These are phyloP conservation scores for Hemicentrotus pulcherrimus DNA, from an alignment of 35 echinoderm and acorn worm genomes.

Conservation along the genomic window DNA sequence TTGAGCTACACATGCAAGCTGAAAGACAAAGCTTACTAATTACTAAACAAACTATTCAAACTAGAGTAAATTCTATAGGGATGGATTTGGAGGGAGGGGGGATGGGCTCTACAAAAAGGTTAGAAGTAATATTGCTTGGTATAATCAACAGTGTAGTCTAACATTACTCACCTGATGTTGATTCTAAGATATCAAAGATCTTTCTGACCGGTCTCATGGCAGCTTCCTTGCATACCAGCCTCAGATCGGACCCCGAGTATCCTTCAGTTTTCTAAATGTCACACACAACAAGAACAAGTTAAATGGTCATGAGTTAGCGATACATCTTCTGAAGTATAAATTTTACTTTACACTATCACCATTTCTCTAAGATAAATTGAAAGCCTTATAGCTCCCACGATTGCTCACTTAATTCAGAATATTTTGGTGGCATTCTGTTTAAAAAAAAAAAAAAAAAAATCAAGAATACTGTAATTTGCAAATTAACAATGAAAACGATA, in stretches of 20 bases:
- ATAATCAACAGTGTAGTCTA: not conserved
- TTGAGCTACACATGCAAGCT: not conserved
- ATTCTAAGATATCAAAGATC: constrained; percentile 93
- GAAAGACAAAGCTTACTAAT: not conserved
- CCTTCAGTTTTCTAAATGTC: constrained; percentile 78
- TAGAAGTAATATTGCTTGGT: not conserved
- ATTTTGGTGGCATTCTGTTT: too few species aligned
- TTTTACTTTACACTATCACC: too few species aligned
- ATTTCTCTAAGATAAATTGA: too few species aligned
- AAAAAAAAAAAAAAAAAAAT: too few species aligned
- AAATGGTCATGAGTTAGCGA: not conserved
- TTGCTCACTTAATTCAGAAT: too few species aligned
- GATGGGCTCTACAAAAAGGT: not conserved
- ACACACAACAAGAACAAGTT: not conserved
- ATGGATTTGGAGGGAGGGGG: not conserved
- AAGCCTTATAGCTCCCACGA: too few species aligned
- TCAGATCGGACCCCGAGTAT: constrained; percentile 90
- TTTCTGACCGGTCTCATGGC: constrained; percentile 98
- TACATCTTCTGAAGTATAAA: too few species aligned
- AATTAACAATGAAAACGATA: too few species aligned
- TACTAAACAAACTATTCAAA: not conserved
- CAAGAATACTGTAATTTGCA: too few species aligned
- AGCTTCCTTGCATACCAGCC: constrained; percentile 89
- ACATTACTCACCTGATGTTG: constrained; percentile 61
- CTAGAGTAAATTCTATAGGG: not conserved